A percentile compares a stretch with the other conserved stretches of the same genome.
Conservation (phyloP, 2,113 vertebrate species). For the Brachypodius melanocephalos region DNA sequence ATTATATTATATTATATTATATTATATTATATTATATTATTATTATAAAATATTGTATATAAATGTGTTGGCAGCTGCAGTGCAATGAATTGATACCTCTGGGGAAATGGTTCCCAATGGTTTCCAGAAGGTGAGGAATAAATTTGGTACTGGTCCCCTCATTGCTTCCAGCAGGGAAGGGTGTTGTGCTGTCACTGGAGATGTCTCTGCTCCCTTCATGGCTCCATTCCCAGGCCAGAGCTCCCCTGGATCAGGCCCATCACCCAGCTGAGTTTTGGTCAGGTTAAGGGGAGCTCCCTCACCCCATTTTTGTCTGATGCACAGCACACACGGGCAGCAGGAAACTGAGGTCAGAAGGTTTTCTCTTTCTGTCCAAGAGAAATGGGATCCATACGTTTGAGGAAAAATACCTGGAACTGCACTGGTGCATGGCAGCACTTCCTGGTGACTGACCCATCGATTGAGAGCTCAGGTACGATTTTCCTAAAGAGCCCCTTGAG, state of each 20-base stretch:
- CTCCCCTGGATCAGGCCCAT: background rate
- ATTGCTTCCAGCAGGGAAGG: background rate
- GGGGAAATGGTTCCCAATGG: background rate
- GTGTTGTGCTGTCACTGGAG: background rate
- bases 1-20: too few relatives aligned
- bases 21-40: too few relatives aligned
- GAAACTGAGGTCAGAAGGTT: background rate
- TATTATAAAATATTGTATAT: too few relatives aligned
- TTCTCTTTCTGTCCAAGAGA: background rate
- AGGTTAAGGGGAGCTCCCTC: background rate
- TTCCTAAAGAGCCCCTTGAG: constrained; percentile 17
- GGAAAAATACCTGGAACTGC: background rate
- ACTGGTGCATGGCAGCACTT: background rate
- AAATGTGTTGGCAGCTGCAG: background rate
- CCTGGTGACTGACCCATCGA: constrained; percentile 15
- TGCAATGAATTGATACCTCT: background rate
- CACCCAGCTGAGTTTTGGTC: background rate
- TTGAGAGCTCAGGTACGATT: background rate
- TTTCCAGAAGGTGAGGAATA: background rate
- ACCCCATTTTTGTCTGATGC: background rate
- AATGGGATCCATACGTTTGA: background rate
- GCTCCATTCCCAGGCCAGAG: background rate
- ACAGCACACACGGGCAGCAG: background rate
- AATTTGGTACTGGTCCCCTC: background rate
- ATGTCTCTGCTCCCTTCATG: background rate